Evolutionary conservation across 2,888 invertebrate species (phyloP).

Genomic region (Amphipoea lucens): DNA sequence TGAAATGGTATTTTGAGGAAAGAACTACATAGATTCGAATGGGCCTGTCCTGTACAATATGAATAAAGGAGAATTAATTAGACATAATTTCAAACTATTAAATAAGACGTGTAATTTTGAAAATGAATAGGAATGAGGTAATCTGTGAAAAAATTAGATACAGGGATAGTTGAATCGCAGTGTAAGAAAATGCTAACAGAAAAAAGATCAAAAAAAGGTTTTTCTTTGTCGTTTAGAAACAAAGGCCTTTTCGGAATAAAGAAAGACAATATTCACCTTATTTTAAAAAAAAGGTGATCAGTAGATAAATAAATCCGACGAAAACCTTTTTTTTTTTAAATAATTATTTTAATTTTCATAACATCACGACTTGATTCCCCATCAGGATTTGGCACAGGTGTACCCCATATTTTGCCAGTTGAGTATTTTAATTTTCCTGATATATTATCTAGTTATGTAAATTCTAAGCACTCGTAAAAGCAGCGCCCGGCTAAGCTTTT

Average conservation of each 20-base stretch:
- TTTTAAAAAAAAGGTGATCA: neutral
- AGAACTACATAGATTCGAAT: neutral
- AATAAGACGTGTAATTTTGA: neutral
- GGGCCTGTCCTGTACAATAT: neutral
- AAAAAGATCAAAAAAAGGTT: neutral
- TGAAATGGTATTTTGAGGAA: neutral
- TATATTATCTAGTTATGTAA: conserved; percentile 40
- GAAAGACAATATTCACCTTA: neutral
- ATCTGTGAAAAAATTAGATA: neutral
- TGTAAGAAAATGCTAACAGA: neutral
- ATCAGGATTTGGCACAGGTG: neutral
- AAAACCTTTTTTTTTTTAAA: neutral
- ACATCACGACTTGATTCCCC: neutral
- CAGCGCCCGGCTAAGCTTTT: conserved; percentile 62
- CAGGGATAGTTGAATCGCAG: neutral
- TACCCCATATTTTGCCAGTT: neutral
- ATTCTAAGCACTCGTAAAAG: conserved; percentile 30
- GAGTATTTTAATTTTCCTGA: neutral
- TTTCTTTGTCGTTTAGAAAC: neutral
- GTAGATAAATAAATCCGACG: neutral
- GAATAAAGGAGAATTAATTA: neutral
- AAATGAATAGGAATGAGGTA: neutral
- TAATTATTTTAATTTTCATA: neutral
- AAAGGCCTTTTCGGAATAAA: neutral
- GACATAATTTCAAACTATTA: neutral